phyloP scores from a whole-genome alignment of 92 coral and sea anemone genomes.

The Zoanthus sansibaricus region DNA sequence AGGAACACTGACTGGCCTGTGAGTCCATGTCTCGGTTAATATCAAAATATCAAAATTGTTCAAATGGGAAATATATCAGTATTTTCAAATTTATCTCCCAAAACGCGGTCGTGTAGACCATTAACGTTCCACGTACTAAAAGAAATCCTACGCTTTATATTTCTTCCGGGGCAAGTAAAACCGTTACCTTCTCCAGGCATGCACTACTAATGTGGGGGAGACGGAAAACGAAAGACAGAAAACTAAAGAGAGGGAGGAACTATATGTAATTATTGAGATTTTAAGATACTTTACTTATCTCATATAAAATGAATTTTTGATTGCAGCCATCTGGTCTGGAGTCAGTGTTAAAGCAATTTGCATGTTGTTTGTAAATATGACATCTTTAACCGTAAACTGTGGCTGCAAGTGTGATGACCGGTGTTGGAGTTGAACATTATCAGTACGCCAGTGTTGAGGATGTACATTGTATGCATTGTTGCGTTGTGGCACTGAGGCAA shows the following conservation, averaged over 20 bases:
- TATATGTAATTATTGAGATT: slow-evolving; percentile 7
- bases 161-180: slow-evolving; percentile 14
- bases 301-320: slow-evolving; percentile 12
- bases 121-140: slow-evolving; percentile 27
- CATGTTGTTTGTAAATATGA: slow-evolving; percentile 19
- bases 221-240: slow-evolving; percentile 3
- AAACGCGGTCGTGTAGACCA: background rate
- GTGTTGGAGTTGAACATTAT: slow-evolving; percentile 16
- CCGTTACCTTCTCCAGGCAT: slow-evolving; percentile 16
- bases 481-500: slow-evolving; percentile 21
- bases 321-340: slow-evolving; percentile 29
- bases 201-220: background rate
- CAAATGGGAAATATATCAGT: slow-evolving; percentile 13
- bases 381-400: slow-evolving; percentile 13
- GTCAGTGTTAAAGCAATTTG: slow-evolving; percentile 23
- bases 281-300: slow-evolving; percentile 17
- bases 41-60: slow-evolving; percentile 14
- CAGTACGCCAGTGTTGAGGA: background rate
- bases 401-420: slow-evolving; percentile 18
- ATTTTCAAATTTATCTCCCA: slow-evolving; percentile 33
- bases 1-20: slow-evolving; percentile 1
- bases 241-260: slow-evolving; percentile 28
- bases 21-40: slow-evolving; percentile 41
- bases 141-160: background rate
- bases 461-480: slow-evolving; percentile 11